Base-by-base conservation (phyloP, 2,888 invertebrate species). In the Cryptus viduatorius region DNA sequence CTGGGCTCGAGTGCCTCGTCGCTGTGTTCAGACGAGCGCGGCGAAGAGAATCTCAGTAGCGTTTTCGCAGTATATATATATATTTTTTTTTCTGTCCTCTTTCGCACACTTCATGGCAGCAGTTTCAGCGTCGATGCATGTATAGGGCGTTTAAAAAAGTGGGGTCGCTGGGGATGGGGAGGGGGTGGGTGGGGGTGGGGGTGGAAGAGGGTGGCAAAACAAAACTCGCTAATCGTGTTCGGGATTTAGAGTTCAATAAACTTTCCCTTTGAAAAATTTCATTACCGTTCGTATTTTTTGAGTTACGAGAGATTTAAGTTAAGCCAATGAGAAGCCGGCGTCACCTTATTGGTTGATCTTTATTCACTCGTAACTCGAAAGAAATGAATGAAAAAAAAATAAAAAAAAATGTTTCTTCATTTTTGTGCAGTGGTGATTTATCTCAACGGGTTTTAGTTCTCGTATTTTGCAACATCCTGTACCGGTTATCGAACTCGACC, bases 41-140 rank as follows among this genome's bases (percentile, higher is more conserved):
- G 50, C 19, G 14, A 31, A 29, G 31, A 16, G 24, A 37, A 37
- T 37, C 37, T 65, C 48, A 19, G 37, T 12, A 42, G 48, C 12
- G 16, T 37, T 65, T 37, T 48, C 42, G 12, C 24, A 16, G n/a
- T 59, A n/a, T 44, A 29, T 72, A 56, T 65, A n/a, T 61, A 75
- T 69, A 69, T 50, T 53, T 16, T 71, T 71, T 81, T 71, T 77
- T 77, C 31, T 64, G 37, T 29, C 61, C 44, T 48, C 46, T 37
- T 19, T 37, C 24, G 19, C 50, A 46, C 53, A 42, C 31, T 16
- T 14, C 37, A 31, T 31, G 14, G 5, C n/a, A 29, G 12, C 61
- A 29, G 12, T 61, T 61, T 61, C 31, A 31, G 61, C 61, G 14
- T 19, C 19, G 14, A n/a, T 61, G 61, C 56, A 61, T 31, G n/a